Conservation (phyloP, 2,888 invertebrate genomes). For the Perizoma affinitatum region DNA sequence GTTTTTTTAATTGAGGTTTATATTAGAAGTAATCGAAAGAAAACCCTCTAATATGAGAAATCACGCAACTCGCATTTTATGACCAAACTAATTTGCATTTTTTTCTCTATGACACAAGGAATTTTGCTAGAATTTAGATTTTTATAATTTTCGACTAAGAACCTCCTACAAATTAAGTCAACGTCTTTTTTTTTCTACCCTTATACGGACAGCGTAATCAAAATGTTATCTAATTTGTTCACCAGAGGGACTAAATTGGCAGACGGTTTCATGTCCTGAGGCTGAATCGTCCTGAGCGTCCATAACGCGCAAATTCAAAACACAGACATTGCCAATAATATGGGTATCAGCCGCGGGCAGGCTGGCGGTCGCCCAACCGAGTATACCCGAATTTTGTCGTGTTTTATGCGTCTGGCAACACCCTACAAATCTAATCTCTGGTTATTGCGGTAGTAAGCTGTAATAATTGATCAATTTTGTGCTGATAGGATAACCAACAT, state of each 20-base stretch:
- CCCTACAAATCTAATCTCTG: conserved; percentile 47
- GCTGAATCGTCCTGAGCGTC: conserved; percentile 3
- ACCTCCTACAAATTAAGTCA: no score
- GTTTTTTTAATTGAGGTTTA: no score
- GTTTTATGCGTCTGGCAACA: conserved; percentile 61
- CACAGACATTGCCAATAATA: conserved; percentile 30
- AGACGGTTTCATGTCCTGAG: conserved; percentile 2
- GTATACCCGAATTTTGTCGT: conserved; percentile 43
- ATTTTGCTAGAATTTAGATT: no score
- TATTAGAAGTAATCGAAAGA: no score
- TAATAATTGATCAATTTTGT: conserved; percentile 21
- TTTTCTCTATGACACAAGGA: no score
- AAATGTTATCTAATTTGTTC: no score
- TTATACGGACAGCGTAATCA: no score
- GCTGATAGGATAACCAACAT: conserved; percentile 5
- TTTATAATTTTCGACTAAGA: no score
- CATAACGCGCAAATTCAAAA: conserved; percentile 29
- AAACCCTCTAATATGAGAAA: no score
- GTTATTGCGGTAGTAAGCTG: conserved; percentile 19
- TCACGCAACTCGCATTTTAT: no score
- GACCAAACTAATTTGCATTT: no score
- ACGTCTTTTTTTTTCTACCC: no score
- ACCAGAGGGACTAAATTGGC: neutral
- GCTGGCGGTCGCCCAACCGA: conserved; percentile 52
- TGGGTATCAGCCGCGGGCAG: conserved; percentile 26